These are phyloP conservation scores for Epizoanthus stellaris DNA, from an alignment of 92 coral and sea anemone species.

Conservation along the genomic window DNA sequence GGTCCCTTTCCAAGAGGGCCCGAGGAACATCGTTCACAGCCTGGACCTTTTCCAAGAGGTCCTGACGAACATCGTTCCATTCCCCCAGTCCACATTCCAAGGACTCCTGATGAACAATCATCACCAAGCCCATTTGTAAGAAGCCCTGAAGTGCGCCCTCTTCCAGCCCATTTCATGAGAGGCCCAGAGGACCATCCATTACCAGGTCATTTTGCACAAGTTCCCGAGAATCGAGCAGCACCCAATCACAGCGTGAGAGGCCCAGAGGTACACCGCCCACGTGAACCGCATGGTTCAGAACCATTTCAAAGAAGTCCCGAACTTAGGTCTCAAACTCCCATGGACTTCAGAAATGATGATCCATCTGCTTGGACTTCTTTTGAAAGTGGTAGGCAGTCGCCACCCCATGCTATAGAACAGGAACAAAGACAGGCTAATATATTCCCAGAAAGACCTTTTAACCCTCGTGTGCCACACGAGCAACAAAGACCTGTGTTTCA, in stretches of 20 bases:
- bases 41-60: too few relatives aligned
- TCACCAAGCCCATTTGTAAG: too few relatives aligned
- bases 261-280: too few relatives aligned
- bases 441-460: slow-evolving; percentile 31
- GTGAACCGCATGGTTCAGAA: slow-evolving; percentile 22
- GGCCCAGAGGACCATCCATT: too few relatives aligned
- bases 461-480: slow-evolving; percentile 27
- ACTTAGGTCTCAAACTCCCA: slow-evolving; percentile 40
- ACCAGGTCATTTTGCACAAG: too few relatives aligned
- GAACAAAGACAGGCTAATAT: slow-evolving; percentile 37
- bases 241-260: too few relatives aligned
- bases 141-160: too few relatives aligned
- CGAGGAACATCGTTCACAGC: background rate
- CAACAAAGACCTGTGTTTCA: slow-evolving; percentile 23
- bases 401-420: slow-evolving; percentile 49
- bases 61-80: too few relatives aligned
- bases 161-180: too few relatives aligned
- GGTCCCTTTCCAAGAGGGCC: slow-evolving; percentile 41
- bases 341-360: slow-evolving; percentile 68
- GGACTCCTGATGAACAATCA: too few relatives aligned
- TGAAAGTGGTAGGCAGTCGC: slow-evolving; percentile 61
- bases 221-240: too few relatives aligned
- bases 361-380: slow-evolving; percentile 76
- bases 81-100: too few relatives aligned
- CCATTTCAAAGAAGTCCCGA: slow-evolving; percentile 33